Evolutionary conservation across 2,113 vertebrate genomes (phyloP).

Genomic region (Hypocryptadius cinnamomeus): DNA sequence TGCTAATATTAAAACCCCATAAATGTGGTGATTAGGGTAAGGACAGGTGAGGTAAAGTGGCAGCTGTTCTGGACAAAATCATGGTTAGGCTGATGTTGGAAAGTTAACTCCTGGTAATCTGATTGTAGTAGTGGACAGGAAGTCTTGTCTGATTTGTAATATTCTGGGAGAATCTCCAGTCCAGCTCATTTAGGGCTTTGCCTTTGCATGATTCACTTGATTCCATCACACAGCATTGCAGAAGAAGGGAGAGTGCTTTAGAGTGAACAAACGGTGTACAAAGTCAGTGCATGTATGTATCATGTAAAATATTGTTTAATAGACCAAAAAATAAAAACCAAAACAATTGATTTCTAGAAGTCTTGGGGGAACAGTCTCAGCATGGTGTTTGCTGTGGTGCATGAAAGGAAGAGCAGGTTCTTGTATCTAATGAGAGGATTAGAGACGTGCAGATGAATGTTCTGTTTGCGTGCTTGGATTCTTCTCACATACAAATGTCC

Average conservation of each 20-base stretch:
- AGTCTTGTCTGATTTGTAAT: background rate
- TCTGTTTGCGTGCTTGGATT: background rate
- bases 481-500: background rate
- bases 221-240: background rate
- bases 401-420: background rate
- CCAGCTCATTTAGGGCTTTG: background rate
- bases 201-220: background rate
- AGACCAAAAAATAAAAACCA: background rate
- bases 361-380: background rate
- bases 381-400: background rate
- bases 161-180: background rate
- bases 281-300: background rate
- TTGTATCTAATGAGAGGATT: background rate
- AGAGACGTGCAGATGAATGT: background rate
- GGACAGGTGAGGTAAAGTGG: background rate
- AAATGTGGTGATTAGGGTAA: background rate
- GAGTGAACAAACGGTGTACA: background rate
- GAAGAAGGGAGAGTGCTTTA: background rate
- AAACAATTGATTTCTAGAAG: background rate
- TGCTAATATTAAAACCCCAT: background rate
- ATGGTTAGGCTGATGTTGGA: background rate
- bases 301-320: background rate
- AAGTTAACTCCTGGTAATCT: background rate
- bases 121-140: background rate
- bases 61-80: background rate